phyloP scores from a whole-genome alignment of 2,888 invertebrate genomes.

The Orthonychiurus folsomi region DNA sequence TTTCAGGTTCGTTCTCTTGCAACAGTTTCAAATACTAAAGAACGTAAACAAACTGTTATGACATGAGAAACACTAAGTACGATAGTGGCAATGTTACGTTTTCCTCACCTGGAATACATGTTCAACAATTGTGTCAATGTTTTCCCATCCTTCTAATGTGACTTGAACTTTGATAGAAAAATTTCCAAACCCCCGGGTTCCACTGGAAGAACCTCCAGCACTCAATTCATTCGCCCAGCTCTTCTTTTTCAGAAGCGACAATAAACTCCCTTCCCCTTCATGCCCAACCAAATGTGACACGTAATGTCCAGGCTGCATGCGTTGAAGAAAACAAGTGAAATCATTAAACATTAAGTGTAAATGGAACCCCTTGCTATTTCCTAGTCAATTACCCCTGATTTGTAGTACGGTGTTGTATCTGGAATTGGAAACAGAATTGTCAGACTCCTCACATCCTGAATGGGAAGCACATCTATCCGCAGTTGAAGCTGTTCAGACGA shows the following conservation, averaged over 20 bases:
- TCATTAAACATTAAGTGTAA: neutral
- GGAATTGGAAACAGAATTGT: slow-evolving; percentile 60
- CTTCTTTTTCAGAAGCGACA: slow-evolving; percentile 71
- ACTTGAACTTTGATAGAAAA: slow-evolving; percentile 74
- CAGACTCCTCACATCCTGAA: slow-evolving; percentile 53
- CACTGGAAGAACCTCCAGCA: slow-evolving; percentile 53
- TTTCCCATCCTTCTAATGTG: slow-evolving; percentile 79
- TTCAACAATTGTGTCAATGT: slow-evolving; percentile 77
- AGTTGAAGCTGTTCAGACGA: slow-evolving; percentile 61
- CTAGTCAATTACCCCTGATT: slow-evolving; percentile 57
- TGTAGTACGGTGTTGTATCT: slow-evolving; percentile 69
- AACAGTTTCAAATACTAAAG: slow-evolving; percentile 76
- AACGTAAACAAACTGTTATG: neutral
- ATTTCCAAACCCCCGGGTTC: slow-evolving; percentile 76
- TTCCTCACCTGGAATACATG: slow-evolving; percentile 62
- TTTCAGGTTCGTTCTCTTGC: slow-evolving; percentile 60
- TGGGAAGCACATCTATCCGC: slow-evolving; percentile 67
- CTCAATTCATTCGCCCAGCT: slow-evolving; percentile 86
- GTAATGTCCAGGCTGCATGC: slow-evolving; percentile 79
- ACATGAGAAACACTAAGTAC: neutral
- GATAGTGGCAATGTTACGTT: neutral
- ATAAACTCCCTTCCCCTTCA: slow-evolving; percentile 85
- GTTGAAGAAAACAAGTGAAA: slow-evolving; percentile 40
- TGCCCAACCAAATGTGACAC: slow-evolving; percentile 86
- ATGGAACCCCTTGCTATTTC: neutral